Conservation (phyloP, 2,888 invertebrate species). For the Lordiphosa andalusiaca region DNA sequence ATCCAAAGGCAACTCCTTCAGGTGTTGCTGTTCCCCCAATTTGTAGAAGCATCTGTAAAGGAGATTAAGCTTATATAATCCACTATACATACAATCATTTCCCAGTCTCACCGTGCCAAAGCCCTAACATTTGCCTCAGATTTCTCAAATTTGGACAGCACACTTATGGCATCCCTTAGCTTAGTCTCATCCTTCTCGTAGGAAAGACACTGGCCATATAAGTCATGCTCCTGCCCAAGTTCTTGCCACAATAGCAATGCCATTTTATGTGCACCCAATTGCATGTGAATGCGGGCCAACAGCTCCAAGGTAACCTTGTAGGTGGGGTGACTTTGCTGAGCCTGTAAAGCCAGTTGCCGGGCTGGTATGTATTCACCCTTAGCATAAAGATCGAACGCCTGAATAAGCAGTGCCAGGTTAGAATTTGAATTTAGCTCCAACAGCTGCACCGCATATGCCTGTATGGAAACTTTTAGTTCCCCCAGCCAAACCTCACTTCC, state of each 20-base stretch:
- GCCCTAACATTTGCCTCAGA: slow-evolving; percentile 38
- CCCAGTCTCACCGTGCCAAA: slow-evolving; percentile 63
- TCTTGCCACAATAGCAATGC: slow-evolving; percentile 74
- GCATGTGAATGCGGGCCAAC: slow-evolving; percentile 81
- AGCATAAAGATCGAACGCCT: slow-evolving; percentile 82
- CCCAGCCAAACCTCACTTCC: slow-evolving; percentile 36
- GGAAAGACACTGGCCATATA: slow-evolving; percentile 70
- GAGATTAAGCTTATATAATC: not conserved
- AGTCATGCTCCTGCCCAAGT: slow-evolving; percentile 39
- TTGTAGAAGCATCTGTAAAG: slow-evolving; percentile 68
- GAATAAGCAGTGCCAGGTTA: slow-evolving; percentile 83
- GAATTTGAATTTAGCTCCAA: slow-evolving; percentile 83
- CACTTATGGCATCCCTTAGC: slow-evolving; percentile 81
- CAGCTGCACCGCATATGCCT: slow-evolving; percentile 82
- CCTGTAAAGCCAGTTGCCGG: slow-evolving; percentile 81
- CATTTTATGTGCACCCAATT: slow-evolving; percentile 82
- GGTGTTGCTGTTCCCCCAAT: slow-evolving; percentile 47
- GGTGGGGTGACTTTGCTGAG: slow-evolving; percentile 79
- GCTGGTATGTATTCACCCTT: slow-evolving; percentile 83
- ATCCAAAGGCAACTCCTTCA: slow-evolving; percentile 53
- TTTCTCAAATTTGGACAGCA: slow-evolving; percentile 70
- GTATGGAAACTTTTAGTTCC: slow-evolving; percentile 76
- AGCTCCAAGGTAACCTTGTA: slow-evolving; percentile 81
- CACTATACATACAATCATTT: not conserved
- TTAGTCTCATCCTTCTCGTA: slow-evolving; percentile 50